Conservation (phyloP, 2,888 invertebrate genomes). For the Idaea dimidiata region DNA sequence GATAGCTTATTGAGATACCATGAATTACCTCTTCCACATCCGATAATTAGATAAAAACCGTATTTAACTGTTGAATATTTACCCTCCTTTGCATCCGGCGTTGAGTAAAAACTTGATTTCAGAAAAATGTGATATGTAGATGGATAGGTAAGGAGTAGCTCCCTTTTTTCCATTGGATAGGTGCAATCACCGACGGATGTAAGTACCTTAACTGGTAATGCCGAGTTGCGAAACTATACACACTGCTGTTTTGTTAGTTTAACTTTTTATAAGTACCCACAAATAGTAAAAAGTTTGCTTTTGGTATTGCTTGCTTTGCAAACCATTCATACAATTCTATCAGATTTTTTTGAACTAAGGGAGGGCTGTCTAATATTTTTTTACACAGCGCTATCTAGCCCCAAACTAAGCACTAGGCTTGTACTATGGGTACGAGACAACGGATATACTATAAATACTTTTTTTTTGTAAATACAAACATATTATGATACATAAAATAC, state of each 20-base stretch:
- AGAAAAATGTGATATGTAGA: slow-evolving; percentile 4
- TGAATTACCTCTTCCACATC: background rate
- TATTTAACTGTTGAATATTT: slow-evolving; percentile 1
- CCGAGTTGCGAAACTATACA: slow-evolving; percentile 25
- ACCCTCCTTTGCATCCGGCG: background rate
- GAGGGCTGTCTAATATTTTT: no score
- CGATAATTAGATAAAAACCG: background rate
- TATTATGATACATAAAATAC: no score
- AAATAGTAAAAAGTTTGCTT: no score
- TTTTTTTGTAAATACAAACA: no score
- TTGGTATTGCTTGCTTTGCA: no score
- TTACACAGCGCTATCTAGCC: no score
- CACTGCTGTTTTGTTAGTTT: slow-evolving; percentile 16
- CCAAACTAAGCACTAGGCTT: no score
- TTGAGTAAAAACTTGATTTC: background rate
- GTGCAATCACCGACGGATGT: slow-evolving; percentile 29
- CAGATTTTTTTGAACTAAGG: no score
- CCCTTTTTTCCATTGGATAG: slow-evolving; percentile 29
- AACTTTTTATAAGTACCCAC: background rate
- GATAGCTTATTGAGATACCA: background rate
- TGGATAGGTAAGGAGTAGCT: slow-evolving; percentile 16
- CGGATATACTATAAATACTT: no score
- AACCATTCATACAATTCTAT: no score
- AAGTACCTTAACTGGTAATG: slow-evolving; percentile 23
- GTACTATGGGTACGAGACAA: no score